These are phyloP conservation scores for Hypocryptadius cinnamomeus DNA, from an alignment of 2,113 vertebrate species.

Conservation along the genomic window DNA sequence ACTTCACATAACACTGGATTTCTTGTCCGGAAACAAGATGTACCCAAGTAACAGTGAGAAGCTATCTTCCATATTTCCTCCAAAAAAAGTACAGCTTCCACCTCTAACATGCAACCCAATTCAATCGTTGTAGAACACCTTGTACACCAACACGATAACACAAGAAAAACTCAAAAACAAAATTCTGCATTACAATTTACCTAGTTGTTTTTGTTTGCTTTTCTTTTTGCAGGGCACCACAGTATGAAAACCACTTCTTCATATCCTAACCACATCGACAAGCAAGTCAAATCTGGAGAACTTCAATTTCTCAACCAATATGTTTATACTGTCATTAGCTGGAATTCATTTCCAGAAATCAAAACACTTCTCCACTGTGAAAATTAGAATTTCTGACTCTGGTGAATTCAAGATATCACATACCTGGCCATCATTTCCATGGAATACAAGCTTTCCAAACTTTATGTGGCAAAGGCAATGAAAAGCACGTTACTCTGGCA, in stretches of 20 bases:
- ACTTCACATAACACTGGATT: background rate
- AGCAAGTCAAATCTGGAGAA: background rate
- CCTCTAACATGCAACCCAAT: background rate
- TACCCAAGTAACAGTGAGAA: background rate
- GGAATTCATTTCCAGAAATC: background rate
- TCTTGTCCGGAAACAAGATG: conserved; percentile 1
- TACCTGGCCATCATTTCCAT: background rate
- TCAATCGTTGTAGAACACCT: background rate
- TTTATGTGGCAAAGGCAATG: background rate
- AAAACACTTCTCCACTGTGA: background rate
- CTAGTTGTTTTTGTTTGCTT: background rate
- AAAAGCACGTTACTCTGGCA: background rate
- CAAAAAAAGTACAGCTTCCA: background rate
- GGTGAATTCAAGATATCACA: background rate
- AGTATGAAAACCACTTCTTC: background rate
- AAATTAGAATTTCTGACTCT: background rate
- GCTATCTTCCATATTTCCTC: background rate
- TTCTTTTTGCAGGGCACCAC: background rate
- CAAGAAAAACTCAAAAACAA: background rate
- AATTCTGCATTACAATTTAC: background rate
- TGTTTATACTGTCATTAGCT: background rate
- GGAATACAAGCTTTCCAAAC: background rate
- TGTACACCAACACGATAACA: background rate
- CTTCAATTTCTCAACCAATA: background rate
- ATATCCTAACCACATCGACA: background rate